Conservation (phyloP, 64 coral and sea anemone species). For the Platygyra sinensis region DNA sequence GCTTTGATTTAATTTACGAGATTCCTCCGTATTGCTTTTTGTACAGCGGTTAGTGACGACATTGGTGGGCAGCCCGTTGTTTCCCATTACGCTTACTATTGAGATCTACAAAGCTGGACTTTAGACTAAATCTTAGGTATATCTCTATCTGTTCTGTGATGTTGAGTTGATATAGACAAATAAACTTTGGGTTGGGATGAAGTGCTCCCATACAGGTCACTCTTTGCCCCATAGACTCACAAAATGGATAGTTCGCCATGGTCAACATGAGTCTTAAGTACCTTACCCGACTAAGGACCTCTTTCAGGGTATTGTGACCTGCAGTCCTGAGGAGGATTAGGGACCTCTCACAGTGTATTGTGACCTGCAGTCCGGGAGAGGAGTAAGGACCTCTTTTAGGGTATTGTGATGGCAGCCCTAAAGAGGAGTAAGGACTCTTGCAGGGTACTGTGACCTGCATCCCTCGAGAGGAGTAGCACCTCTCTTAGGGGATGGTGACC, state of each 20-base stretch:
- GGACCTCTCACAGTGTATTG: no score
- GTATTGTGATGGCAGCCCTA: background rate
- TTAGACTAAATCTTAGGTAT: background rate
- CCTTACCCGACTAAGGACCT: background rate
- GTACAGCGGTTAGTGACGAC: no score
- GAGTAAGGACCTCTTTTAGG: background rate
- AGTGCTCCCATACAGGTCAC: constrained; percentile 3
- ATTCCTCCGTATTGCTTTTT: no score
- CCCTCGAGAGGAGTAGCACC: no score
- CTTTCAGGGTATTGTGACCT: no score
- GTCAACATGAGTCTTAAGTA: background rate
- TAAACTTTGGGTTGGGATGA: constrained; percentile 2
- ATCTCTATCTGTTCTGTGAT: background rate
- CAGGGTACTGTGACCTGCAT: no score
- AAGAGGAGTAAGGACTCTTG: no score
- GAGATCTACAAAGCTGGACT: background rate
- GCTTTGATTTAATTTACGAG: no score
- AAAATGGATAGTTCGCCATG: background rate
- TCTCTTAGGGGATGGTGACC: no score
- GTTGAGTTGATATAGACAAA: background rate
- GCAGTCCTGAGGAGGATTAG: no score
- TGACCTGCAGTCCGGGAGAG: background rate
- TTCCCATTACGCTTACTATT: no score
- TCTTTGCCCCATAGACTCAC: constrained; percentile 11
- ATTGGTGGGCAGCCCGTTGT: no score